Percentiles rank a stretch among this genome's conserved stretches.
Conservation (phyloP, 2,888 invertebrate species). For the Oscheius sp. region DNA sequence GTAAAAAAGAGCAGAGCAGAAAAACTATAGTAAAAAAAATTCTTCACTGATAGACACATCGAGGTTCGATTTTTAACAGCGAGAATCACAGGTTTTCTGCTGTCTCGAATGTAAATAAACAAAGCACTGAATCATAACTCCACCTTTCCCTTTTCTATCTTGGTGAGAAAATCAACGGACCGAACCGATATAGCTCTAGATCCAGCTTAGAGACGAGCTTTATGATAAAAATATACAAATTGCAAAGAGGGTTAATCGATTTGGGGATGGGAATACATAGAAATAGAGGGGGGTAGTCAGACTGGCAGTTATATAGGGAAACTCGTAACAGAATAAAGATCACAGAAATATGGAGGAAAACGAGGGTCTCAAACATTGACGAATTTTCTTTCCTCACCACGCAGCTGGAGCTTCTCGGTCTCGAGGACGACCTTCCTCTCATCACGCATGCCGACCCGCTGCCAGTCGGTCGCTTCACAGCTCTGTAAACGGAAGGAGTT, state of each 20-base stretch:
- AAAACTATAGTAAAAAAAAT: not conserved
- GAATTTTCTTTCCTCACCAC: conserved; percentile 66
- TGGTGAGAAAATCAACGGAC: not conserved
- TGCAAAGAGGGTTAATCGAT: not conserved
- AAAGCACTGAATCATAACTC: not conserved
- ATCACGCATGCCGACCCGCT: conserved; percentile 68
- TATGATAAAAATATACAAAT: not conserved
- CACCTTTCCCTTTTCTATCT: not conserved
- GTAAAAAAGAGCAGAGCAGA: not conserved
- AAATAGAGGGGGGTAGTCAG: too few relatives aligned
- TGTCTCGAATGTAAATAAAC: not conserved
- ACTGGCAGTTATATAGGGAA: too few relatives aligned
- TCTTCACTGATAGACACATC: not conserved
- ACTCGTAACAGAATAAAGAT: not conserved
- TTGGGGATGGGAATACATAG: too few relatives aligned
- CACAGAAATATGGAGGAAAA: not conserved
- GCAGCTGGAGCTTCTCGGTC: conserved; percentile 60
- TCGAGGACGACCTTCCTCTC: conserved; percentile 62
- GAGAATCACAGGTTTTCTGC: too few relatives aligned
- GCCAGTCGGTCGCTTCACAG: conserved; percentile 60
- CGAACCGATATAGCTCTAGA: not conserved
- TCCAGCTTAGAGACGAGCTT: not conserved
- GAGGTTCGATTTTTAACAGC: not conserved
- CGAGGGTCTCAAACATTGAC: conserved; percentile 33
- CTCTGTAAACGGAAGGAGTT: conserved; percentile 35